Percentiles rank a stretch among this genome's conserved stretches.
Conservation (phyloP, 2,888 invertebrate genomes). For the Limnephilus lunatus region DNA sequence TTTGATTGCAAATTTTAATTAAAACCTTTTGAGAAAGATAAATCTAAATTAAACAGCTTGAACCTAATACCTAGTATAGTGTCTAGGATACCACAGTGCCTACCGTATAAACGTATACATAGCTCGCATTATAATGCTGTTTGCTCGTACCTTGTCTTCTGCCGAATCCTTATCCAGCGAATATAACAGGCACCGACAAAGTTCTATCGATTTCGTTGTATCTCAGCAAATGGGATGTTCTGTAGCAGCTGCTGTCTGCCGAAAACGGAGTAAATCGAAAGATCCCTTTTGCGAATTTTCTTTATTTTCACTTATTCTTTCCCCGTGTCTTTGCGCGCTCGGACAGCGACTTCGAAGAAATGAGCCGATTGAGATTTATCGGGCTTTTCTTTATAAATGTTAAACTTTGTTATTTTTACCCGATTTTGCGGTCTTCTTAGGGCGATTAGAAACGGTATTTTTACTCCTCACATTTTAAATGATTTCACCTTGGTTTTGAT, state of each 20-base stretch:
- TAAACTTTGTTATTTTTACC: not conserved
- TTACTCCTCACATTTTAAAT: not conserved
- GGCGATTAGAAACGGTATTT: not conserved
- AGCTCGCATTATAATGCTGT: not conserved
- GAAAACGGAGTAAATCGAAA: not conserved
- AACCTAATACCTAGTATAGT: not conserved
- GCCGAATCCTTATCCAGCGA: not conserved
- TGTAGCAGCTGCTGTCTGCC: not conserved
- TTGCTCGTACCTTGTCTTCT: not conserved
- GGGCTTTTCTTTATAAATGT: not conserved
- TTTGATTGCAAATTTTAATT: slow-evolving; percentile 11
- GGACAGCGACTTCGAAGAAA: not conserved
- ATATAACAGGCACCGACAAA: not conserved
- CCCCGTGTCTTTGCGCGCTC: not conserved
- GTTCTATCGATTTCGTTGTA: not conserved
- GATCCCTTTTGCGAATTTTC: not conserved
- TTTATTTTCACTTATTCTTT: not conserved
- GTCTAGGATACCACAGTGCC: not conserved
- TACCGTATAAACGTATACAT: not conserved
- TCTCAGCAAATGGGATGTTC: not conserved
- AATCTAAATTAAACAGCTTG: slow-evolving; percentile 2
- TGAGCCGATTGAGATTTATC: not conserved
- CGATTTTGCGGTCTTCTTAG: not conserved
- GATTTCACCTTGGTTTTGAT: not conserved
- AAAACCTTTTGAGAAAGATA: slow-evolving; percentile 19